Evolutionary conservation across 2,888 invertebrate genomes (phyloP), one percentile per base, ranked within the genome.

Genomic region (Apodemia duryi): DNA sequence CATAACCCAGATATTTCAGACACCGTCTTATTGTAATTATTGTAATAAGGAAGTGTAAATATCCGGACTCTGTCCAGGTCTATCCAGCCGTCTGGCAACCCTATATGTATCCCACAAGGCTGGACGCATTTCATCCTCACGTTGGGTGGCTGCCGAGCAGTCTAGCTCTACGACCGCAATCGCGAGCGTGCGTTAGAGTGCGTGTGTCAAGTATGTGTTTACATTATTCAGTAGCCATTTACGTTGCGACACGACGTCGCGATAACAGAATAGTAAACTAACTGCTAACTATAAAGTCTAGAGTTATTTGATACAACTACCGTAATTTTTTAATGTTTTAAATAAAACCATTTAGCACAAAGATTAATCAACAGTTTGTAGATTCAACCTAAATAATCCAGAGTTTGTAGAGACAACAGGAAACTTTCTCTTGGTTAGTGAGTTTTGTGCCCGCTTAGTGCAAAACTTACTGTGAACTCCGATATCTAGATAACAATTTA

Each of bases 91-190:
- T 52, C 28, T 28, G 52, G 52, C 9, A 52, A 28, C 52, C 72
- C 73, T 73, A 72, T 71, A 69, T 68, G 71, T 69, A 72, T 69
- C 70, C 67, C 72, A 69, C 72, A 70, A 70, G 72, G 70, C 69
- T 71, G 71, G 71, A 70, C 72, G 71, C 76, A 77, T 73, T 73
- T 72, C 72, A 73, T 70, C 65, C 65, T 68, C 74, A 72, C 73
- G 72, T 69, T 82, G 84, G 84, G 80, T 84, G 84, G 84, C 73
- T 78, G 86, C 82, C 85, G 82, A 65, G 81, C 83, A 75, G 86
- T 86, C 86, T 86, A 82, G 80, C 78, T 46, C 46, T 46, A 46
- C 46, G 46, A 46, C 46, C 46, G 46, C 46, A 70, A 67, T 64
- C 49, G 28, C 29, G 28, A 74, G 72, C 68, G 66, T 66, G 64